Percentiles rank a stretch among this genome's conserved stretches.
Conservation (phyloP, 2,888 invertebrate genomes). For the Herminia tarsipennalis region DNA sequence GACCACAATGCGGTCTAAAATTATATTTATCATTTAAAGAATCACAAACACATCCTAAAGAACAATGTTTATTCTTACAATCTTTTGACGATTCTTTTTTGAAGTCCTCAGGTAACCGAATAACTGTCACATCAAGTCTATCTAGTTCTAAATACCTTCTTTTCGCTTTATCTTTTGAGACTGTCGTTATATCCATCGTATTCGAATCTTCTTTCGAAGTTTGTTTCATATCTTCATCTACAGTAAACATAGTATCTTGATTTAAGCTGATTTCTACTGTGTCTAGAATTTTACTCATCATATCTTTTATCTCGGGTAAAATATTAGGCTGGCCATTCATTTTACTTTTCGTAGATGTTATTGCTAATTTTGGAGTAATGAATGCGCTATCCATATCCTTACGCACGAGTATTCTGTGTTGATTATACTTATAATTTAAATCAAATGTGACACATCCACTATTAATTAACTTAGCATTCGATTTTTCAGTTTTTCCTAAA, state of each 20-base stretch:
- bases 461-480: conserved; percentile 47
- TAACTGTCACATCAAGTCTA: conserved; percentile 88
- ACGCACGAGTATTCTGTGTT: conserved; percentile 83
- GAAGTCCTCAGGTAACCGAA: conserved; percentile 73
- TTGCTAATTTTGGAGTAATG: conserved; percentile 6
- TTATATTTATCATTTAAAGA: conserved; percentile 80
- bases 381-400: conserved; percentile 43
- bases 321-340: conserved; percentile 16
- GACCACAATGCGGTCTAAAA: conserved; percentile 86
- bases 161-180: conserved; percentile 67
- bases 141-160: conserved; percentile 81
- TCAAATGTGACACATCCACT: conserved; percentile 78
- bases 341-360: not conserved
- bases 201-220: conserved; percentile 41
- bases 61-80: conserved; percentile 86
- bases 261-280: conserved; percentile 87
- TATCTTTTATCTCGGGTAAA: conserved; percentile 60
- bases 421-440: conserved; percentile 85
- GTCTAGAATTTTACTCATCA: conserved; percentile 83
- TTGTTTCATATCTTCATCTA: conserved; percentile 62
- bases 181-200: conserved; percentile 23
- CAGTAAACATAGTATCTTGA: conserved; percentile 78
- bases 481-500: conserved; percentile 61
- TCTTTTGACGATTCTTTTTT: conserved; percentile 18
- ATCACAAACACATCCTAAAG: conserved; percentile 88